These are phyloP conservation scores for Hypomesus transpacificus DNA, from an alignment of 2,113 vertebrate species.

Conservation along the genomic window DNA sequence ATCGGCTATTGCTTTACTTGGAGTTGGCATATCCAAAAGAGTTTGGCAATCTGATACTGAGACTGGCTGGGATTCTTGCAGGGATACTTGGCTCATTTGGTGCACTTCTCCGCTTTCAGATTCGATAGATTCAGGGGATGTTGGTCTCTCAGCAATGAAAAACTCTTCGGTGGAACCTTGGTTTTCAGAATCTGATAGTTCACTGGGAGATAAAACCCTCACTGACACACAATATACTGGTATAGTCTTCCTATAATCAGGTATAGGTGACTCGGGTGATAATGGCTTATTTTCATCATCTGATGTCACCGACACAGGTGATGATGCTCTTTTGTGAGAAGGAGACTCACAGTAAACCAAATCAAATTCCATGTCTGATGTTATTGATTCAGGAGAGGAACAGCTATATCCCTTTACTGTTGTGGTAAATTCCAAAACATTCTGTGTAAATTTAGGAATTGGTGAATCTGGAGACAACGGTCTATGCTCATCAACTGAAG, in stretches of 20 bases:
- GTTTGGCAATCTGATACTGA: neutral
- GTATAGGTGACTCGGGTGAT: slow-evolving; percentile 30
- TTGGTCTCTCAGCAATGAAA: neutral
- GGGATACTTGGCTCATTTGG: neutral
- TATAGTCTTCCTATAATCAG: neutral
- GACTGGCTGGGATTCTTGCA: neutral
- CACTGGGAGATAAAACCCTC: slow-evolving; percentile 18
- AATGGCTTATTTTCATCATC: slow-evolving; percentile 17
- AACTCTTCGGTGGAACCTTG: neutral
- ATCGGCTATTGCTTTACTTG: too few species aligned
- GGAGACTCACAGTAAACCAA: slow-evolving; percentile 10
- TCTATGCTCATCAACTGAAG: slow-evolving; percentile 41
- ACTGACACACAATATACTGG: neutral
- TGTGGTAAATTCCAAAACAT: slow-evolving; percentile 16
- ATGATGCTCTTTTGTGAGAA: slow-evolving; percentile 22
- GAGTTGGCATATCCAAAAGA: too few species aligned
- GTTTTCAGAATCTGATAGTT: slow-evolving; percentile 15
- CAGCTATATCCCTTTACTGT: neutral
- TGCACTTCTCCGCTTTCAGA: neutral
- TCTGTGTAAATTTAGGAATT: slow-evolving; percentile 39
- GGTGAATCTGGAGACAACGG: slow-evolving; percentile 45
- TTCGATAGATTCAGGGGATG: neutral
- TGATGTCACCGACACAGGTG: slow-evolving; percentile 38
- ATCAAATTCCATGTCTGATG: slow-evolving; percentile 31
- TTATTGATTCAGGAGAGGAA: slow-evolving; percentile 36